These are phyloP conservation scores for Protosalanx chinensis DNA, from an alignment of 2,797 vertebrate genomes.

Conservation along the genomic window DNA sequence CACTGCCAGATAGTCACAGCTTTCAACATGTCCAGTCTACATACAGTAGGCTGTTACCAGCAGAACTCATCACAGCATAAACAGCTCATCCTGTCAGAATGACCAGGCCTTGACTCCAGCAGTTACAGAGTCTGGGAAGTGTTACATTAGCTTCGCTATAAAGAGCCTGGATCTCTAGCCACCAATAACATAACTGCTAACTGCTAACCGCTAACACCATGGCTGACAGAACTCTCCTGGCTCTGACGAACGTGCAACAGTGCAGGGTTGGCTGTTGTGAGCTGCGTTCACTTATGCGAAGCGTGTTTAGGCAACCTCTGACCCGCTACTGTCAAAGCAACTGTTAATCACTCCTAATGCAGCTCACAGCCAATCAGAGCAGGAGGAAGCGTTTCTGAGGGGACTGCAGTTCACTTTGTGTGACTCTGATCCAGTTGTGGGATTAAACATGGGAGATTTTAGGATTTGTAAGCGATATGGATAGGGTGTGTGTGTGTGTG, in stretches of 20 bases:
- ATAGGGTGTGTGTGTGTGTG: background rate
- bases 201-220: too few relatives aligned
- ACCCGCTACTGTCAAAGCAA: slow-evolving; percentile 8
- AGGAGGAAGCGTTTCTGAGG: background rate
- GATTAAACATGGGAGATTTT: slow-evolving; percentile 2
- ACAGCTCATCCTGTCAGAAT: too few relatives aligned
- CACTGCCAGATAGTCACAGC: slow-evolving; percentile 4
- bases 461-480: slow-evolving; percentile 21
- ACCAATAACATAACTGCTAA: too few relatives aligned
- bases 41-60: too few relatives aligned
- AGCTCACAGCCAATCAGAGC: slow-evolving; percentile 4
- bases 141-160: background rate
- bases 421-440: background rate
- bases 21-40: background rate
- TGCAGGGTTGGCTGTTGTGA: background rate
- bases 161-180: background rate
- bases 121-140: background rate
- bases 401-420: slow-evolving; percentile 11
- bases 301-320: slow-evolving; percentile 18
- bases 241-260: background rate
- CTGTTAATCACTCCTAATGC: background rate
- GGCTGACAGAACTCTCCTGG: background rate
- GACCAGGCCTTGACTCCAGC: too few relatives aligned
- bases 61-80: too few relatives aligned
- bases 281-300: slow-evolving; percentile 11